Base-by-base conservation (phyloP, 2,113 vertebrate genomes). In the Amphilophus citrinellus region DNA sequence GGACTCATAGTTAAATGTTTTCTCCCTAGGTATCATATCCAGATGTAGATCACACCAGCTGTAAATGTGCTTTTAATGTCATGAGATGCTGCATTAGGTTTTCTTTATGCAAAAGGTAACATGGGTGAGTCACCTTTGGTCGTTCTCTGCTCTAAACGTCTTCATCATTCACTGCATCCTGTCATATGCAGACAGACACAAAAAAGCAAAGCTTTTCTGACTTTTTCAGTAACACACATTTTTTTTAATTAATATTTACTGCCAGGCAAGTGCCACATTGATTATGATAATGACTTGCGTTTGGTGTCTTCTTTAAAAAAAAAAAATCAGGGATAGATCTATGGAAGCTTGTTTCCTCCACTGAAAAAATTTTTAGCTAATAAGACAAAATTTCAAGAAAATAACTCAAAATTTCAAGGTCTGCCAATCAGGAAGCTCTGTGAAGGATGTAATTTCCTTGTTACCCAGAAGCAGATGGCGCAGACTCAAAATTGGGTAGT, bases 211-310 rank as follows among this genome's bases (percentile, higher is more conserved):
- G 22, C 1, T 35, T 66, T 3, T 61, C 17, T 24, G 0, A 44
- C 44, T n/a, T 53, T 78, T 78, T 53, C 3, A 39, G 76, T 60
- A 68, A 39, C 58, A 73, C 53, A 57, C 61, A 61, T 15, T 8
- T 87, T 75, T 75, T 56, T 71, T 39, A 10, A 59, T 77, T 47
- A 42, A 44, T 44, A 66, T 79, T 84, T 66, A 73, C 62, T 56
- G 35, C 84, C 71, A 53, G 58, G 80, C 22, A 88, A 89, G 81
- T 75, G 59, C 35, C 59, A 85, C 82, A 37, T 75, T 87, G 44
- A 88, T 87, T 81, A 86, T 65, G 32, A 10, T 10, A 32, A 83
- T 30, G 18, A 71, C 60, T 59, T 50, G 32, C 44, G 10, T 61
- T 87, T 76, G 66, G 68, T 76, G 35, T 27, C 27, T 83, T 56